phyloP scores from a whole-genome alignment of 1,140 invertebrate species.

The Magallana ariakensis region DNA sequence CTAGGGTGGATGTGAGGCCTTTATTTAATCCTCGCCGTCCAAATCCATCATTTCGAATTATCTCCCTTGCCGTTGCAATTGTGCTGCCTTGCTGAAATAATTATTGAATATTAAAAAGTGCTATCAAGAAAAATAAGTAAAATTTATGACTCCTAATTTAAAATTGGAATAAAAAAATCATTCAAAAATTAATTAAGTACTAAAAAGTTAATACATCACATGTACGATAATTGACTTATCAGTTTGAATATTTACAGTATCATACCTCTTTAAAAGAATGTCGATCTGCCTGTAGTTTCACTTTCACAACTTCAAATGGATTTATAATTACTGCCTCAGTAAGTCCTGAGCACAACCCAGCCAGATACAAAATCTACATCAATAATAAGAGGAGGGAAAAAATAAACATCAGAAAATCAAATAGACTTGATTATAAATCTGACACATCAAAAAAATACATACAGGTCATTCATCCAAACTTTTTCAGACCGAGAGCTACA shows the following conservation, averaged over 20 bases:
- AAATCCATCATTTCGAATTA: slow-evolving; percentile 87
- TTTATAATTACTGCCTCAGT: slow-evolving; percentile 94
- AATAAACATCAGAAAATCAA: neutral
- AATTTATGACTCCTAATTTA: no score
- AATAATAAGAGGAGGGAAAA: slow-evolving; percentile 73
- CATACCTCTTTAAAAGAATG: slow-evolving; percentile 81
- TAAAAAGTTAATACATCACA: neutral
- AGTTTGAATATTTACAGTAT: no score
- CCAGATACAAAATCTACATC: slow-evolving; percentile 91
- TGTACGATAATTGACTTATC: no score
- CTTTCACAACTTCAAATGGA: slow-evolving; percentile 97
- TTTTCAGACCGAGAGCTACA: neutral
- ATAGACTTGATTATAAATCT: no score
- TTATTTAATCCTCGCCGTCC: slow-evolving; percentile 90
- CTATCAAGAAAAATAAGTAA: no score
- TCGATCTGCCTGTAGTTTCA: slow-evolving; percentile 83
- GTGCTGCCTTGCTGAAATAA: slow-evolving; percentile 85
- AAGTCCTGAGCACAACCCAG: slow-evolving; percentile 91
- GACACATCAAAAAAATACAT: no score
- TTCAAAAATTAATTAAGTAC: neutral
- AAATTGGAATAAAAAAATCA: no score
- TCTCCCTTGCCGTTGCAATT: slow-evolving; percentile 88
- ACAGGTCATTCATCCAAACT: neutral
- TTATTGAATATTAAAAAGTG: no score
- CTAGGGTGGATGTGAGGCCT: slow-evolving; percentile 92